Percentiles rank a stretch among this genome's conserved stretches.
Conservation (phyloP, 2,113 vertebrate species). For the Hippolais icterina region DNA sequence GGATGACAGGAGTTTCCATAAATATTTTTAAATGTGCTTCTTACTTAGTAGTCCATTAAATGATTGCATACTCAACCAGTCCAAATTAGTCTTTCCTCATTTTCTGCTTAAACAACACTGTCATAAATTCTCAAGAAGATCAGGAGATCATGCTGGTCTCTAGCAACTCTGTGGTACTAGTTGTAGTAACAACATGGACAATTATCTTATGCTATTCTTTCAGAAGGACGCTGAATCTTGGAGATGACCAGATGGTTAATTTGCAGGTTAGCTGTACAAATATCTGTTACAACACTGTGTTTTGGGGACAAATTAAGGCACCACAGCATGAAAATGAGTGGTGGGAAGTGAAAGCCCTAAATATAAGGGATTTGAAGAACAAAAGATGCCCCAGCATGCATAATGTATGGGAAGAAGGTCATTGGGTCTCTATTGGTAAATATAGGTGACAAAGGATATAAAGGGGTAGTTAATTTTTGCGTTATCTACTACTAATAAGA, state of each 20-base stretch:
- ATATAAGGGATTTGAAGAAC: neutral
- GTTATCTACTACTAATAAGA: neutral
- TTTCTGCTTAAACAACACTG: neutral
- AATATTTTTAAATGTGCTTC: neutral
- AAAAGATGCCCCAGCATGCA: neutral
- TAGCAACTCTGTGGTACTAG: neutral
- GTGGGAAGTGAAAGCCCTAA: neutral
- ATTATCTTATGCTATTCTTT: neutral
- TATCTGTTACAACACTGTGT: neutral
- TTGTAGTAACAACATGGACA: neutral
- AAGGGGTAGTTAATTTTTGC: neutral
- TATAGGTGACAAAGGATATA: neutral
- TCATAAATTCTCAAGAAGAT: neutral
- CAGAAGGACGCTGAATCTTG: neutral
- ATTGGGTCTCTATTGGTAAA: neutral
- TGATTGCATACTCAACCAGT: neutral
- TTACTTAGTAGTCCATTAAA: neutral
- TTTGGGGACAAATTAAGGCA: neutral
- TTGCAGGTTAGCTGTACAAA: accelerated
- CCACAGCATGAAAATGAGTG: neutral
- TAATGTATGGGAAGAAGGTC: neutral
- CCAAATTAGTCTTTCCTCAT: neutral
- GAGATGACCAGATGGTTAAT: neutral
- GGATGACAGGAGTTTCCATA: neutral
- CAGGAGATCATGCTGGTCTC: neutral